phyloP scores from a whole-genome alignment of 2,113 vertebrate genomes.

The Xenus cinereus region DNA sequence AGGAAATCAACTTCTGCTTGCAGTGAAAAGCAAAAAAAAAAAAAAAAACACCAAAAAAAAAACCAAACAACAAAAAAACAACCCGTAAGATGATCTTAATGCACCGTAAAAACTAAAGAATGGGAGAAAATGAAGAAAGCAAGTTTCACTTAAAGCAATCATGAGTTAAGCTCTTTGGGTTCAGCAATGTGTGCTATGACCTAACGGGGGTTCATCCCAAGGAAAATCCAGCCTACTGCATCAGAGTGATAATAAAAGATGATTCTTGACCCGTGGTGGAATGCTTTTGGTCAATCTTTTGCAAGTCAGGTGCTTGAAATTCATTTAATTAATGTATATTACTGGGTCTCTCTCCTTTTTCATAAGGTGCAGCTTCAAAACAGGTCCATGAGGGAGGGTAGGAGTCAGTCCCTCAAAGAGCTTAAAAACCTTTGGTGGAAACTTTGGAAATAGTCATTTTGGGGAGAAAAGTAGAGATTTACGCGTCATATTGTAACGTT shows the following conservation, averaged over 20 bases:
- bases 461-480: neutral
- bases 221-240: neutral
- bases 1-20: neutral
- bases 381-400: no score
- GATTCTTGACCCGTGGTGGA: neutral
- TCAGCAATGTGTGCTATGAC: accelerated
- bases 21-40: neutral
- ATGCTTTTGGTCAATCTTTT: neutral
- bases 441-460: neutral
- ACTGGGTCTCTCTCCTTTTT: neutral
- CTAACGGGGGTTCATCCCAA: neutral
- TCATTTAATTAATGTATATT: no score
- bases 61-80: neutral
- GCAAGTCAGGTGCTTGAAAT: neutral
- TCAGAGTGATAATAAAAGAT: neutral
- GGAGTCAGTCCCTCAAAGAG: neutral
- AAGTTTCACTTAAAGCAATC: neutral
- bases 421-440: neutral
- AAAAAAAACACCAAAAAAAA: no score
- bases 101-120: neutral
- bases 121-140: neutral
- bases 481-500: no score
- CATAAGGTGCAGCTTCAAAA: neutral
- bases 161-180: neutral
- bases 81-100: neutral